Conservation (phyloP, 1,140 invertebrate species). For the Semibalanus balanoides region DNA sequence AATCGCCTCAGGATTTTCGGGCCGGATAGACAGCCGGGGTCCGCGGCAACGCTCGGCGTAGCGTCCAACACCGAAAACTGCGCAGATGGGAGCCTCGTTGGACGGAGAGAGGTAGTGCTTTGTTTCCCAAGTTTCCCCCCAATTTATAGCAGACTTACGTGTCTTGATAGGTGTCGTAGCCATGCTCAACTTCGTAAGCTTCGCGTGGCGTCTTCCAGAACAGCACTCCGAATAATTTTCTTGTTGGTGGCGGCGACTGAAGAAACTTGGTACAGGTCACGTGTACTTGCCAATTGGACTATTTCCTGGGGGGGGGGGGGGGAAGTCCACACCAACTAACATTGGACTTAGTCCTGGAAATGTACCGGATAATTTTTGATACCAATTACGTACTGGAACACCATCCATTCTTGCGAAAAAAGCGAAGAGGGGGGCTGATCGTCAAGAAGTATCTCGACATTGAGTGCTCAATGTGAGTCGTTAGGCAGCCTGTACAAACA, state of each 20-base stretch:
- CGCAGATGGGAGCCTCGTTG: not conserved
- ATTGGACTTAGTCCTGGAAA: too few relatives aligned
- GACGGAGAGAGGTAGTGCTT: not conserved
- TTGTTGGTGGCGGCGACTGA: constrained; percentile 30
- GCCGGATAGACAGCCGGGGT: not conserved
- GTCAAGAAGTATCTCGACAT: too few relatives aligned
- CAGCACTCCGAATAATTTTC: constrained; percentile 79
- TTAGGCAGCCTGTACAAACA: too few relatives aligned
- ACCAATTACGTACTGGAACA: too few relatives aligned
- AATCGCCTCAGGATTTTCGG: not conserved
- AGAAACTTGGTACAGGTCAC: not conserved
- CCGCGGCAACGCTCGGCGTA: not conserved
- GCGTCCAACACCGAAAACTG: not conserved
- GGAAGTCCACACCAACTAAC: too few relatives aligned
- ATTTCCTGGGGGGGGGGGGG: too few relatives aligned
- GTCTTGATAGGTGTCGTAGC: constrained; percentile 46
- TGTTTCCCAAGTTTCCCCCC: too few relatives aligned
- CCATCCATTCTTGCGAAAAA: too few relatives aligned
- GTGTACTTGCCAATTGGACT: not conserved
- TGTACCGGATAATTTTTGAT: too few relatives aligned
- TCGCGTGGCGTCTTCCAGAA: constrained; percentile 81
- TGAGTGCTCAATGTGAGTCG: too few relatives aligned
- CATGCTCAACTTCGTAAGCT: constrained; percentile 69
- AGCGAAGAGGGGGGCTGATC: too few relatives aligned
- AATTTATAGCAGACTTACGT: not conserved